Base-by-base conservation (phyloP, 2,888 invertebrate genomes). In the Mesorhabditis spiculigera region DNA sequence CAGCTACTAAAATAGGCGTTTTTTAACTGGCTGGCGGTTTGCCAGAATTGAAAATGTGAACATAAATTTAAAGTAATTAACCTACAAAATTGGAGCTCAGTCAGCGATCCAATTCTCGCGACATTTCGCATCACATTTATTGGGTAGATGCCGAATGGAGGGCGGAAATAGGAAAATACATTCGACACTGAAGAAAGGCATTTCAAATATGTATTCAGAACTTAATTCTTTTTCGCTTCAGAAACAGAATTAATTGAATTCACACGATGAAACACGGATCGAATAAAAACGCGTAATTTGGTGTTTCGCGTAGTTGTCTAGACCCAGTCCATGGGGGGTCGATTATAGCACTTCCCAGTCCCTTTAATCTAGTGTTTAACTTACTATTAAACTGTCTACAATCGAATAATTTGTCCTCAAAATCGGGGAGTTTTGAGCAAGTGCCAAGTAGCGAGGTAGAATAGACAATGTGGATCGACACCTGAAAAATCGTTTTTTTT, bases 51-150 rank as follows among this genome's bases (percentile, higher is more conserved):
- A 28, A 28, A 28, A 28, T 28, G 28, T 28, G 28, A 28, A 28
- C 28, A 28, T 28, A 28, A 28, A 28, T 1, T 3, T 28, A 28
- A 28, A 28, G 3, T 28, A 28, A 28, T 28, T 1, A 28, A 28
- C 28, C 28, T 28, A 28, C 28, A 28, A 28, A 28, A 28, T 63
- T 78, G 78, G 43, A 78, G 73, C 67, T 73, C 65, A 0, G 76
- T 76, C 4, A 71, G 44, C 4, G 76, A 73, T 63, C 79, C 79
- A 61, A 68, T 71, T 43, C 79, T 50, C 1, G 79, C 79, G 5
- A 75, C 71, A 68, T 79, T 79, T 61, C 79, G 67, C 76, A 78
- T 73, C 5, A 75, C 71, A 65, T 79, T 79, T 43, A 79, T 79
- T 10, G 79, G 79, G 65, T 79, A 79, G 65, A 78, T 77, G 58